Percentiles rank a stretch among this genome's conserved stretches.
Evolutionary conservation across 2,888 invertebrate genomes (phyloP).

Genomic region (Sarcophaga rosellei): DNA sequence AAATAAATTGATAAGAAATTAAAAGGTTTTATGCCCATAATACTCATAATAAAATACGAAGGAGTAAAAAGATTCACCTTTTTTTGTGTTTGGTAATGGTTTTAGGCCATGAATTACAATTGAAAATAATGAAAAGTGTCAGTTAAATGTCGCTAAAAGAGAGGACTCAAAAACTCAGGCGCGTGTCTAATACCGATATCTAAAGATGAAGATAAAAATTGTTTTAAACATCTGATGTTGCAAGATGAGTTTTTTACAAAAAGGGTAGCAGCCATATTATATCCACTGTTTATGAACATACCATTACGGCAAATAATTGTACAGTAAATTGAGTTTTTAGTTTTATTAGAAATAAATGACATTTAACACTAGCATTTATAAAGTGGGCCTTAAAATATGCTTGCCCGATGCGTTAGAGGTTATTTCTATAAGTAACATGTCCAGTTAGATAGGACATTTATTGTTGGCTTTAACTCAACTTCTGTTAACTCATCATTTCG

Average conservation of each 20-base stretch:
- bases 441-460: too few relatives aligned
- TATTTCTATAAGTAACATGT: too few relatives aligned
- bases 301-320: neutral
- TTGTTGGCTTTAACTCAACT: too few relatives aligned
- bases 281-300: neutral
- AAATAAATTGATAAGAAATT: conserved; percentile 60
- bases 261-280: neutral
- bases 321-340: conserved; percentile 8
- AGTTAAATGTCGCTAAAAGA: conserved; percentile 48
- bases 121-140: conserved; percentile 55
- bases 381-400: neutral
- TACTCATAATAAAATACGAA: conserved; percentile 26
- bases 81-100: neutral
- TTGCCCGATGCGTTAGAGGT: too few relatives aligned
- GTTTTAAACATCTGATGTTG: conserved; percentile 25
- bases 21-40: conserved; percentile 45
- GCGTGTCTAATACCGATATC: conserved; percentile 69
- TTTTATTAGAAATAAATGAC: neutral
- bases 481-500: too few relatives aligned
- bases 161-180: conserved; percentile 25
- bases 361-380: neutral
- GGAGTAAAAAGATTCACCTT: conserved; percentile 54
- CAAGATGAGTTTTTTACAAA: neutral
- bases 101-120: neutral
- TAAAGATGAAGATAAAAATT: conserved; percentile 52